phyloP scores from a whole-genome alignment of 1,140 invertebrate genomes.

The Batillaria attramentaria region DNA sequence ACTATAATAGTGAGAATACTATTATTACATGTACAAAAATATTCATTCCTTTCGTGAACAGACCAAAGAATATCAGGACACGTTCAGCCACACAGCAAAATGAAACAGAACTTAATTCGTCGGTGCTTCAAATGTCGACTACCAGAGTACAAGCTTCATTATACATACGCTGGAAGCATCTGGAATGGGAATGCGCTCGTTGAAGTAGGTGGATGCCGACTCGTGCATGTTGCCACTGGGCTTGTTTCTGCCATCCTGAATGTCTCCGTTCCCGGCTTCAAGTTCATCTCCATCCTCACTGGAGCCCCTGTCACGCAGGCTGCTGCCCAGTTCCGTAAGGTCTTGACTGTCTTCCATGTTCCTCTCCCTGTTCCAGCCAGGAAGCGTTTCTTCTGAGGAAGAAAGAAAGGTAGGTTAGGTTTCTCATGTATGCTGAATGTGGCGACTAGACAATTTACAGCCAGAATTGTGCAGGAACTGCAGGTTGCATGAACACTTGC shows the following conservation, averaged over 20 bases:
- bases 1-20: background rate
- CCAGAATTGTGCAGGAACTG: background rate
- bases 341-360: background rate
- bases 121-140: too few species aligned
- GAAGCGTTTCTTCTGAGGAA: too few species aligned
- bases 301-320: background rate
- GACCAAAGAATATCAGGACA: too few species aligned
- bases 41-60: too few species aligned
- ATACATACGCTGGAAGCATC: constrained; percentile 73
- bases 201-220: constrained; percentile 75
- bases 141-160: too few species aligned
- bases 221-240: background rate
- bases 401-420: background rate
- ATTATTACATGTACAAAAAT: background rate
- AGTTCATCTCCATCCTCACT: background rate
- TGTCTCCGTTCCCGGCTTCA: background rate
- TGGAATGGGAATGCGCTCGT: constrained; percentile 77
- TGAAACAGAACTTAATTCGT: background rate
- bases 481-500: background rate
- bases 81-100: constrained; percentile 2
- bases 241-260: background rate
- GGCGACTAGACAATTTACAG: too few species aligned
- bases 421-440: too few species aligned
- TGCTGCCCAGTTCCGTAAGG: background rate
- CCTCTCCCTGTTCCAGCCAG: background rate